These are phyloP conservation scores for Drosophila mettleri DNA, from an alignment of 2,888 invertebrate genomes.

Conservation along the genomic window DNA sequence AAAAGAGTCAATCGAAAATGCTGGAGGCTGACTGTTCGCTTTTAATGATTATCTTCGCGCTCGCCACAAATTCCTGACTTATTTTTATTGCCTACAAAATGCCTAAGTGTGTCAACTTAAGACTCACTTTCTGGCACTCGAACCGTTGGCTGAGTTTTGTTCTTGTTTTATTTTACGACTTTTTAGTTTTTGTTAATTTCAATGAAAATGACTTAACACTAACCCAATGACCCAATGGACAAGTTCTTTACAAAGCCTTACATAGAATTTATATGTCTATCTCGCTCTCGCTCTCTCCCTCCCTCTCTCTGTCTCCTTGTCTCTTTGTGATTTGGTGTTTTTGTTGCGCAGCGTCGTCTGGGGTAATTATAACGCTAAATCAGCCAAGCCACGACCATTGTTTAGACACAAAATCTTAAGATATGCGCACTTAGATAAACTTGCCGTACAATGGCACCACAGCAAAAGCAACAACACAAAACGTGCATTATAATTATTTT, in stretches of 20 bases:
- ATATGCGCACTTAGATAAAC: constrained; percentile 80
- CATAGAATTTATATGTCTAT: constrained; percentile 34
- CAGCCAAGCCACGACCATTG: constrained; percentile 73
- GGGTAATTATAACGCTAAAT: constrained; percentile 79
- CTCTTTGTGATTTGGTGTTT: constrained; percentile 42
- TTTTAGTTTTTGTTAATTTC: constrained; percentile 58
- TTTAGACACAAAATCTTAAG: constrained; percentile 63
- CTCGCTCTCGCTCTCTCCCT: neutral
- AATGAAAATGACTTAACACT: constrained; percentile 81
- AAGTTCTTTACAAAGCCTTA: constrained; percentile 70
- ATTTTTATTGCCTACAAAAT: constrained; percentile 17
- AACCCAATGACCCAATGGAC: constrained; percentile 80
- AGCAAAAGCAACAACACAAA: constrained; percentile 36
- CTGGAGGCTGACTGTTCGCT: neutral
- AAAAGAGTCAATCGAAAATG: neutral
- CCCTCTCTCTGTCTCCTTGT: constrained; percentile 13
- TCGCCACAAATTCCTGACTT: constrained; percentile 30
- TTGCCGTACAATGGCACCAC: constrained; percentile 65
- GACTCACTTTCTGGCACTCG: constrained; percentile 46
- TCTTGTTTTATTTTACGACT: constrained; percentile 28
- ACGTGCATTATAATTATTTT: constrained; percentile 80
- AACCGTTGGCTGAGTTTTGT: constrained; percentile 23
- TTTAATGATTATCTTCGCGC: neutral
- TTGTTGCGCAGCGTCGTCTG: constrained; percentile 54
- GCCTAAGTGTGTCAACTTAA: constrained; percentile 49